Evolutionary conservation across 2,113 vertebrate genomes (phyloP).

Genomic region (Poeciliopsis occidentalis): DNA sequence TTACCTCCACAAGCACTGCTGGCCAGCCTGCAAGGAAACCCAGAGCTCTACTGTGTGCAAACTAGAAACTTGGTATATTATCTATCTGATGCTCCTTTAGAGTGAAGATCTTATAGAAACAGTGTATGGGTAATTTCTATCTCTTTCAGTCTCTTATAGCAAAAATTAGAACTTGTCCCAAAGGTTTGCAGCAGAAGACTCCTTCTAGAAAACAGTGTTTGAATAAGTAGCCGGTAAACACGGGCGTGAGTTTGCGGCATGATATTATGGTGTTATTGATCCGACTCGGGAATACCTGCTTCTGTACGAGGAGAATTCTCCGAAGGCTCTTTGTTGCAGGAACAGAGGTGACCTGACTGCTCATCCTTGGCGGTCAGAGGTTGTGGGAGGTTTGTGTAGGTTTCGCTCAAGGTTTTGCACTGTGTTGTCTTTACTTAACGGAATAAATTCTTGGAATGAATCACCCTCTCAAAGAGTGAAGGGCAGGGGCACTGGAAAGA

Average conservation of each 20-base stretch:
- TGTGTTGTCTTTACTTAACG: conserved; percentile 65
- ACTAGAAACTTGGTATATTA: conserved; percentile 1
- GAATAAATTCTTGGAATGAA: conserved; percentile 63
- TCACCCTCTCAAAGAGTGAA: conserved; percentile 47
- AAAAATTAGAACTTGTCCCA: conserved; percentile 11
- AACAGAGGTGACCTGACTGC: conserved; percentile 22
- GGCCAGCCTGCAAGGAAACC: conserved; percentile 40
- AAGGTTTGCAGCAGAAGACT: conserved; percentile 18
- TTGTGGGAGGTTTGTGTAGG: conserved; percentile 65
- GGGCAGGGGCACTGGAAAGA: conserved; percentile 29
- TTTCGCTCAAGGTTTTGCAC: conserved; percentile 69
- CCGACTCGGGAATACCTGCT: too few relatives aligned
- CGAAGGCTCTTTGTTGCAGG: conserved; percentile 29
- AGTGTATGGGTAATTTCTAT: neutral
- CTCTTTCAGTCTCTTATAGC: neutral
- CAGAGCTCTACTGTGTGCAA: conserved; percentile 22
- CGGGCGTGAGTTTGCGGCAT: conserved; percentile 36
- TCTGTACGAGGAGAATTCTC: conserved; percentile 19
- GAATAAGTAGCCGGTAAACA: conserved; percentile 59
- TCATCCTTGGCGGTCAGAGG: conserved; percentile 52
- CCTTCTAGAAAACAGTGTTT: conserved; percentile 28
- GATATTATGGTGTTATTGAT: too few relatives aligned
- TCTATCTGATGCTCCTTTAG: conserved; percentile 15
- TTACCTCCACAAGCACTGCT: conserved; percentile 59
- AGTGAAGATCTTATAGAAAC: conserved; percentile 15